Conservation (phyloP, 1,140 invertebrate genomes). For the Drosophila fuyamai region DNA sequence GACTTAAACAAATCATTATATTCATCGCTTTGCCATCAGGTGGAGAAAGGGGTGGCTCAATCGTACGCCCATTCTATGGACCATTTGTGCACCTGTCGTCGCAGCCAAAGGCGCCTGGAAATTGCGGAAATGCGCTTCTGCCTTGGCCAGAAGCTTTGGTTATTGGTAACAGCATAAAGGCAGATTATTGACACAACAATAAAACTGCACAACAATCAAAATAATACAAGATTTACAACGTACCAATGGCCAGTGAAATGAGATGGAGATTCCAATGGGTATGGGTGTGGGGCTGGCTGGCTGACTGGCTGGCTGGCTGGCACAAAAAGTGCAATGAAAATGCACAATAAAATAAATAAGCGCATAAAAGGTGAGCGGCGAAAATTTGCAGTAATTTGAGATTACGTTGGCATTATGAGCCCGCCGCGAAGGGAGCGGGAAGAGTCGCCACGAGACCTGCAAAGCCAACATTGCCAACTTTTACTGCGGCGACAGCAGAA, state of each 20-base stretch:
- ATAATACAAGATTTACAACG: conserved; percentile 68
- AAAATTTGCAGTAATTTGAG: conserved; percentile 82
- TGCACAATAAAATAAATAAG: conserved; percentile 66
- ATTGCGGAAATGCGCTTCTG: conserved; percentile 52
- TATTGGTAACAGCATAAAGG: conserved; percentile 57
- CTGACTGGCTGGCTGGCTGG: neutral
- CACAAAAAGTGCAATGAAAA: conserved; percentile 58
- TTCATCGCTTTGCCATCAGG: conserved; percentile 40
- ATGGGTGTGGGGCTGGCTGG: neutral
- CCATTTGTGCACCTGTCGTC: conserved; percentile 45
- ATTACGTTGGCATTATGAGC: conserved; percentile 71
- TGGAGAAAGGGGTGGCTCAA: conserved; percentile 16
- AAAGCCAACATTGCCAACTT: conserved; percentile 52
- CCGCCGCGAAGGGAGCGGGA: conserved; percentile 7
- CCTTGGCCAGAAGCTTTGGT: conserved; percentile 16
- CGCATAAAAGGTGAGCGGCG: conserved; percentile 63
- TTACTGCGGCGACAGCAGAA: conserved; percentile 67
- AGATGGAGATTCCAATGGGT: conserved; percentile 15
- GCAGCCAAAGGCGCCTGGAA: conserved; percentile 49
- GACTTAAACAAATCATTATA: conserved; percentile 63
- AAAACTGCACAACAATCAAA: conserved; percentile 69
- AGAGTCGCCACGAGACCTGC: conserved; percentile 37
- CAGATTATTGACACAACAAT: conserved; percentile 72
- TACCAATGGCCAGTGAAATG: conserved; percentile 22
- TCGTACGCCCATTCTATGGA: conserved; percentile 39